phyloP scores from a whole-genome alignment of 1,140 invertebrate species.

The Odontomachus brunneus region DNA sequence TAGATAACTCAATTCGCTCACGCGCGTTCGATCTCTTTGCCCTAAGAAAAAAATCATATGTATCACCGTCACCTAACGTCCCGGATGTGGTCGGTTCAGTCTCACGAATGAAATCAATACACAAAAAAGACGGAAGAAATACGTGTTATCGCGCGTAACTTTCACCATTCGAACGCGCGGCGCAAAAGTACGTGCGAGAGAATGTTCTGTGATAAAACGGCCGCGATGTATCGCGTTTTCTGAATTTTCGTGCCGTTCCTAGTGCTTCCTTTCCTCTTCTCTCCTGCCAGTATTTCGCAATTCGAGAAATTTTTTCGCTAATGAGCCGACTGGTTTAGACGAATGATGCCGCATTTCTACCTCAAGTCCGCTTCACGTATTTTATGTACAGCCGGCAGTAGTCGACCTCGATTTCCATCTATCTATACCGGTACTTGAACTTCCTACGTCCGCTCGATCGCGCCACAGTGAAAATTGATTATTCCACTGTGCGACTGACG shows the following conservation, averaged over 20 bases:
- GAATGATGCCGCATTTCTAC: slow-evolving; percentile 33
- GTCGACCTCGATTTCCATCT: slow-evolving; percentile 55
- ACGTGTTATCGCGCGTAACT: slow-evolving; percentile 37
- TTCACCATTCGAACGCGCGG: slow-evolving; percentile 34
- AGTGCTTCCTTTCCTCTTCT: no score
- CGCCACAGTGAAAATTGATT: slow-evolving; percentile 46
- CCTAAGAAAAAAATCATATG: slow-evolving; percentile 15
- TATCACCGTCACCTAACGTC: neutral
- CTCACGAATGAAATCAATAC: slow-evolving; percentile 35
- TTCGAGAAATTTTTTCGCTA: slow-evolving; percentile 13
- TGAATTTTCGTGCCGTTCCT: neutral
- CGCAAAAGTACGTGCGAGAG: no score
- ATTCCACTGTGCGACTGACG: no score
- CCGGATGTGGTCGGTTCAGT: slow-evolving; percentile 35
- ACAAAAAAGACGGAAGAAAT: slow-evolving; percentile 39
- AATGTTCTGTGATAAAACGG: neutral
- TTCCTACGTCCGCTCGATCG: slow-evolving; percentile 50
- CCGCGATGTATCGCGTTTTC: neutral
- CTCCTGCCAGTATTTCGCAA: neutral
- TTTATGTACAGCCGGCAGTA: neutral
- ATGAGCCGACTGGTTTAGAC: slow-evolving; percentile 18
- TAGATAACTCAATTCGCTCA: slow-evolving; percentile 12
- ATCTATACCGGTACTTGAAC: slow-evolving; percentile 53
- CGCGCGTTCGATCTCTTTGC: neutral
- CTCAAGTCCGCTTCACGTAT: neutral